A percentile compares a stretch with the other conserved stretches of the same genome.
Conservation (phyloP, 2,888 invertebrate genomes). For the Drosophila monieri region DNA sequence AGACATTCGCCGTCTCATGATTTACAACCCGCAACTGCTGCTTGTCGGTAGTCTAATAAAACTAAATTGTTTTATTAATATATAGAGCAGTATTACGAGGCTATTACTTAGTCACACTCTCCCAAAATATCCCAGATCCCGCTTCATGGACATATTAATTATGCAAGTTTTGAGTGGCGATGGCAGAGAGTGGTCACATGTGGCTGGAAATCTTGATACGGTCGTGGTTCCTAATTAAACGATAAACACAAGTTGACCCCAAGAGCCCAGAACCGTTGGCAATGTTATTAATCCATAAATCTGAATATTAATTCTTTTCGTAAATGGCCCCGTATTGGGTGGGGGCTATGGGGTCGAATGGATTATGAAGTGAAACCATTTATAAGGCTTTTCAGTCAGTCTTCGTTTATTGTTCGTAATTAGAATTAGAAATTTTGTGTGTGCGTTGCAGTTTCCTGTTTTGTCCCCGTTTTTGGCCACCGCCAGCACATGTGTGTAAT, state of each 20-base stretch:
- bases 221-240: conserved; percentile 67
- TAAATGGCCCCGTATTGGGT: conserved; percentile 13
- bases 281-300: conserved; percentile 78
- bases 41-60: conserved; percentile 43
- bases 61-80: conserved; percentile 70
- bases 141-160: conserved; percentile 77
- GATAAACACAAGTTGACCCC: conserved; percentile 78
- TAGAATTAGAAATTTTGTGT: conserved; percentile 76
- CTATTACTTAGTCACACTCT: conserved; percentile 73
- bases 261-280: conserved; percentile 19
- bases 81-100: conserved; percentile 62
- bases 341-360: conserved; percentile 36
- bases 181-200: conserved; percentile 47
- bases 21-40: conserved; percentile 64
- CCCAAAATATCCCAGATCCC: background rate
- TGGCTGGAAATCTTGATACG: conserved; percentile 50
- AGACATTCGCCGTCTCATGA: conserved; percentile 38
- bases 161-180: conserved; percentile 70
- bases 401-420: conserved; percentile 74
- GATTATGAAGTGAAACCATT: conserved; percentile 73
- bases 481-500: conserved; percentile 62
- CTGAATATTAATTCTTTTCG: conserved; percentile 74
- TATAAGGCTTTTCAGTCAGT: conserved; percentile 56
- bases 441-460: conserved; percentile 54
- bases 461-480: conserved; percentile 22